Base-by-base conservation (phyloP, 1,140 invertebrate species). In the Calephelis nemesis region DNA sequence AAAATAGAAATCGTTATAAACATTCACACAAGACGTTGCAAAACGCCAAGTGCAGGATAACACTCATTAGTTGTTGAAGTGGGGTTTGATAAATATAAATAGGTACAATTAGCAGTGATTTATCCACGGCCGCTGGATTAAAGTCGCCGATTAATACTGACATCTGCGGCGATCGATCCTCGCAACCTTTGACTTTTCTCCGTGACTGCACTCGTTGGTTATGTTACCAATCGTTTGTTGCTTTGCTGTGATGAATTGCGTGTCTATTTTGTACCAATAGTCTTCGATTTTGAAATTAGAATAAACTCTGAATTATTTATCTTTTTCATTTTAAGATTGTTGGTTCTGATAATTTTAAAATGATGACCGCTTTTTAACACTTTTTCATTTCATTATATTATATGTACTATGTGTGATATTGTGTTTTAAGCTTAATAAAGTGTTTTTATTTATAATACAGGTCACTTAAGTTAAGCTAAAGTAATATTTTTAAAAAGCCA, bases 121-220 rank as follows among this genome's bases (percentile, higher is more conserved):
- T 87, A 87, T 89, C 66, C 74, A 74, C 81, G 74, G 68, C 75
- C 76, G 78, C 73, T 74, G 84, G 82, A 83, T 85, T 87, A 83
- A 83, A 86, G 76, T 79, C 78, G 70, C 70, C 84, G 79, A 86
- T 86, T 87, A 87, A 89, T 89, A 80, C 74, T 78, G 81, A 85
- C 84, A 89, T 89, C 84, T 89, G 83, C 78, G 80, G 73, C 85
- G 76, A 87, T 89, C 85, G 81, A 87, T 87, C 83, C 74, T 77
- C 64, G 69, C 76, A 81, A 87, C 81, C 86, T 87, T 84, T 86
- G 78, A 80, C 84, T 85, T 80, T 80, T 70, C 74, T 84, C 75
- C 84, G 82, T 78, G 81, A 85, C 81, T 83, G 74, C 81, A 82
- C 82, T 82, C 79, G 82, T 77, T 78, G 75, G 73, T 69, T 68